Conservation (phyloP, 2,888 invertebrate genomes). For the Thymelicus acteon region DNA sequence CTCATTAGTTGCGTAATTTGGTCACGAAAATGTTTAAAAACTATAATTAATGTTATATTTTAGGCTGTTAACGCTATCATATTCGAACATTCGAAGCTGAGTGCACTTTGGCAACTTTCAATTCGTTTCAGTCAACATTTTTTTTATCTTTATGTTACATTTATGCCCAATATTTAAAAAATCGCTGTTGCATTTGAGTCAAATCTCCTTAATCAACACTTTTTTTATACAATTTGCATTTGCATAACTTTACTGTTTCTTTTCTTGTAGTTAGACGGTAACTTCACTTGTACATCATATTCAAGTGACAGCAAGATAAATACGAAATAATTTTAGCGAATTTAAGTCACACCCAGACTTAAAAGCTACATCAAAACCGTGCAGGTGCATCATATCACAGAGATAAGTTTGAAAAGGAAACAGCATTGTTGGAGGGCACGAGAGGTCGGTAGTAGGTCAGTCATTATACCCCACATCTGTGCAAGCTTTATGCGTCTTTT, state of each 20-base stretch:
- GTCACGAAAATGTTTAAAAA: conserved; percentile 29
- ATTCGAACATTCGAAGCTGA: neutral
- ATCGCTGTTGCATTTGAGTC: neutral
- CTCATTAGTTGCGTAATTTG: conserved; percentile 26
- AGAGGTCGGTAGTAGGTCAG: conserved; percentile 56
- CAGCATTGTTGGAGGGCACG: conserved; percentile 59
- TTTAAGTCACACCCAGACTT: neutral
- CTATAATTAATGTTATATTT: conserved; percentile 19
- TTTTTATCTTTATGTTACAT: conserved; percentile 5
- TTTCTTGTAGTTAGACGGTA: too few relatives aligned
- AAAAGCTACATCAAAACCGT: conserved; percentile 37
- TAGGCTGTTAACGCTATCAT: conserved; percentile 13
- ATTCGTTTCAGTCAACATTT: neutral
- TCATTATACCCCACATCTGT: conserved; percentile 51
- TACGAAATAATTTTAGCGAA: neutral
- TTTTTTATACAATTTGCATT: too few relatives aligned
- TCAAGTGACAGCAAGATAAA: too few relatives aligned
- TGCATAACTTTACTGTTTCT: too few relatives aligned
- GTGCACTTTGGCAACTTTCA: conserved; percentile 23
- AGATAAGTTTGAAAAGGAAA: conserved; percentile 68
- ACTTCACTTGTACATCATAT: too few relatives aligned
- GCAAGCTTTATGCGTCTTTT: conserved; percentile 41
- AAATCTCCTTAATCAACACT: neutral
- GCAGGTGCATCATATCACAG: conserved; percentile 50
- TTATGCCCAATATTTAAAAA: neutral